Conservation (phyloP, 2,113 vertebrate species). For the Hepsetus odoe region DNA sequence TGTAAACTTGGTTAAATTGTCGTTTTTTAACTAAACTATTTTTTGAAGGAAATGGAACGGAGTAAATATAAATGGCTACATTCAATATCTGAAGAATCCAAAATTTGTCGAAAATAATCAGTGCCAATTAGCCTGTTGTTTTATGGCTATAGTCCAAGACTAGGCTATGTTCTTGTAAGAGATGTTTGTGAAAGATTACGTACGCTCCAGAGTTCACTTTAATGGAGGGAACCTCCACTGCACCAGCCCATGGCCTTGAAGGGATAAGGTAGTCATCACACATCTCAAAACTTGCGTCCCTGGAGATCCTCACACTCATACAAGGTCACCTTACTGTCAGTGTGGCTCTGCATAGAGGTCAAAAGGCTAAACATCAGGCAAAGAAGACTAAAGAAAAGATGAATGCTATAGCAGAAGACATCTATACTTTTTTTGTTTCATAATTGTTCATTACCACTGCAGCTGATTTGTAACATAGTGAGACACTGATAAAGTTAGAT, state of each 20-base stretch:
- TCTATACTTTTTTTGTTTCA: too few species aligned
- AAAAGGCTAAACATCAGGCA: not conserved
- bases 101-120: too few species aligned
- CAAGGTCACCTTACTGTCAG: conserved; percentile 90
- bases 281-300: conserved; percentile 92
- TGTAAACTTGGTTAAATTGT: too few species aligned
- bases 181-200: conserved; percentile 64
- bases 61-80: too few species aligned
- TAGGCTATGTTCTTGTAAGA: not conserved
- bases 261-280: conserved; percentile 92
- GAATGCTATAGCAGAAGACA: too few species aligned
- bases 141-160: too few species aligned
- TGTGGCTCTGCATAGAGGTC: conserved; percentile 84
- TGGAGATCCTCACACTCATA: conserved; percentile 95
- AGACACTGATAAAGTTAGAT: not conserved
- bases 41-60: too few species aligned
- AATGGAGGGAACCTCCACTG: conserved; percentile 90
- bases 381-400: not conserved
- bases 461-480: too few species aligned
- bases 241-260: conserved; percentile 97
- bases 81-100: too few species aligned
- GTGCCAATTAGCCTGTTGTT: too few species aligned
- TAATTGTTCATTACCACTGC: too few species aligned
- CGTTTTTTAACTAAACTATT: too few species aligned
- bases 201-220: conserved; percentile 94